Evolutionary conservation across 1,140 invertebrate genomes (phyloP), one percentile per base, ranked within the genome.

Genomic region (Diploscapter pachys): DNA sequence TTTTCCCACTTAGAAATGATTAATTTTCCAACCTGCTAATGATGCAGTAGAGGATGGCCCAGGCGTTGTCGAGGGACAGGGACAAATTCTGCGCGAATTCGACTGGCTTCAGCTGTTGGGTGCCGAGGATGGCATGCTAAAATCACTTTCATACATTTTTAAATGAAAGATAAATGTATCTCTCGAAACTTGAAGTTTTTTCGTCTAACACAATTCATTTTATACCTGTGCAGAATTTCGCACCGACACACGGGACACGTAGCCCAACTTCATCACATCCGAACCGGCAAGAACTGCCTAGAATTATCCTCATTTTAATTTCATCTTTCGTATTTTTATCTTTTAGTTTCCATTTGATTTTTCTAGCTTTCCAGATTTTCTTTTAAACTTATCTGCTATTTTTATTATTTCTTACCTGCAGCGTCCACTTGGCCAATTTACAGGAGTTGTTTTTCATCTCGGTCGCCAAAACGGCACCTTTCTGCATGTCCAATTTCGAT

Each of bases 51-150:
- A 99, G 87, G 69, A 99, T 93, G 76, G 96, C 97, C 96, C 96
- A 99, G 2, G 93, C 95, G 87, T 99, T 99, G 85, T 99, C 97
- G 94, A 99, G 96, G 84, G 96, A 98, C 76, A 99, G 87, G 88
- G 96, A 98, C 81, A 99, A 99, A 88, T 99, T 96, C 3, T 92
- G 93, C 5, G 96, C 96, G 87, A 99, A 99, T 88, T 99, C 96
- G 81, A 92, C 91, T 3, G 97, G 97, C 85, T 96, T 96, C 87
- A 96, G 98, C 86, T 99, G 96, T 86, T 99, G 96, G 4, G 95
- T 98, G 51, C 96, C 96, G 55, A 99, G 88, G 77, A 99, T 97
- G 9, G 97, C 93, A 86, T 99, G 97, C 77, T 95, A 31, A 31
- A 31, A 31, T 31, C 31, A 31, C 31, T 31, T 31, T 31, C 31